These are phyloP conservation scores for Uloborus diversus DNA, from an alignment of 1,140 invertebrate genomes.

Conservation along the genomic window DNA sequence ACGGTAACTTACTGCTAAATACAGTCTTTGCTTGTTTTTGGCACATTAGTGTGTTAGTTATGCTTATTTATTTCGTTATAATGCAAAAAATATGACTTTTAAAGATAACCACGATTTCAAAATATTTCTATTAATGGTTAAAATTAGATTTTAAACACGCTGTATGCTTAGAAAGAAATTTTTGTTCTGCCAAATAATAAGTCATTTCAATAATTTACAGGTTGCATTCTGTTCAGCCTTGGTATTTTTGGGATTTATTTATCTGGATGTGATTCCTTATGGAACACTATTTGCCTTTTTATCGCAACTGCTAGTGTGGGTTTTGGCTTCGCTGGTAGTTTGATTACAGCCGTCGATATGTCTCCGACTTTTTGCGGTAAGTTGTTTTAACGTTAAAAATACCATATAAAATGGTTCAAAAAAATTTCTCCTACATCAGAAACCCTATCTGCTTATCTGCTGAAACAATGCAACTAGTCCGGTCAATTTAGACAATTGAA, in stretches of 20 bases:
- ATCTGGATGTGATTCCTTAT: constrained; percentile 23
- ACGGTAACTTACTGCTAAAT: too few relatives aligned
- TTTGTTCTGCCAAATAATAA: too few relatives aligned
- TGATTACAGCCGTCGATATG: constrained; percentile 46
- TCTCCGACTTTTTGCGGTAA: constrained; percentile 40
- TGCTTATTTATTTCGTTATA: too few relatives aligned
- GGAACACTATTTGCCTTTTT: constrained; percentile 35
- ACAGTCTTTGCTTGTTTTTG: too few relatives aligned
- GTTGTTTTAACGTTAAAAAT: not conserved
- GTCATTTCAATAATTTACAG: too few relatives aligned
- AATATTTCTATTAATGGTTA: too few relatives aligned
- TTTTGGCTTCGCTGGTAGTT: constrained; percentile 44
- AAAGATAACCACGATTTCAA: too few relatives aligned
- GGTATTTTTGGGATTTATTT: constrained; percentile 45
- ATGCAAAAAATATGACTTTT: too few relatives aligned
- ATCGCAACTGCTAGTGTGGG: constrained; percentile 48
- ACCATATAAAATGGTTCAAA: not conserved
- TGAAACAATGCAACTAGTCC: not conserved
- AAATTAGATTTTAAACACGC: too few relatives aligned
- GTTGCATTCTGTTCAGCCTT: constrained; percentile 18
- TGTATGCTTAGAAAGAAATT: too few relatives aligned
- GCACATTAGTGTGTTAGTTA: too few relatives aligned
- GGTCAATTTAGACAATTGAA: too few relatives aligned
- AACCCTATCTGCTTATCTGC: not conserved
- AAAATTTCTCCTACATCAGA: not conserved